Evolutionary conservation across 2,797 vertebrate genomes (phyloP), one percentile per base, ranked within the genome.

Genomic region (Dicrostonyx torquatus): DNA sequence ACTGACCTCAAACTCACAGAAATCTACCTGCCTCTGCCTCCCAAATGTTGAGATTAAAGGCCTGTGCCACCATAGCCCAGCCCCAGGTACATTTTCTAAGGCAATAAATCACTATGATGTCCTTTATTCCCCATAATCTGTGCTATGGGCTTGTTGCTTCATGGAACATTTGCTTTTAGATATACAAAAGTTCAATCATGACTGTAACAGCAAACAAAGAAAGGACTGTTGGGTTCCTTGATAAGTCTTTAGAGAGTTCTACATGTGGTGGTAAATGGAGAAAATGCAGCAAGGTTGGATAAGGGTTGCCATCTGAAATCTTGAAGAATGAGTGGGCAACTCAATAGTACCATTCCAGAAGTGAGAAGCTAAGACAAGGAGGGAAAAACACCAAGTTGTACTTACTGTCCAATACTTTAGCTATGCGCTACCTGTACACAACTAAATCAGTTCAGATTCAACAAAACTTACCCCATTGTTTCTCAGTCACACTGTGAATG

Each of bases 101-200:
- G 13, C 43, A 77, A 4, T 58, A 60, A 79, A 11, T 80, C 48
- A 45, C 48, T 2, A 53, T 31, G 17, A 3, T 85, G 89, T 93
- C 64, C 89, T 62, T 13, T 68, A 13, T 85, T 92, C 62, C 45
- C 93, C 53, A 29, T 12, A 94, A 50, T 20, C 40, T 82, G 45
- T 96, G 43, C 48, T 55, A 84, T 2, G 62, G 34, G 48, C 75
- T 91, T 83, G 50, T 40, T 37, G 89, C 66, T 87, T 93, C 34
- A 76, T 88, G 2, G 26, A 87, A 80, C 2, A 86, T 53, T 50
- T 68, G 18, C 31, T 95, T 96, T 91, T 87, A 78, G 45, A 8
- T 48, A 48, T 48, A 92, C 34, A 80, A 94, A 94, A 91, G 55
- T 95, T 73, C 94, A 13, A 87, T 53, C 17, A 70, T 22, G 58